Base-by-base conservation (phyloP, 2,797 vertebrate species). In the Sebastes taczanowskii region DNA sequence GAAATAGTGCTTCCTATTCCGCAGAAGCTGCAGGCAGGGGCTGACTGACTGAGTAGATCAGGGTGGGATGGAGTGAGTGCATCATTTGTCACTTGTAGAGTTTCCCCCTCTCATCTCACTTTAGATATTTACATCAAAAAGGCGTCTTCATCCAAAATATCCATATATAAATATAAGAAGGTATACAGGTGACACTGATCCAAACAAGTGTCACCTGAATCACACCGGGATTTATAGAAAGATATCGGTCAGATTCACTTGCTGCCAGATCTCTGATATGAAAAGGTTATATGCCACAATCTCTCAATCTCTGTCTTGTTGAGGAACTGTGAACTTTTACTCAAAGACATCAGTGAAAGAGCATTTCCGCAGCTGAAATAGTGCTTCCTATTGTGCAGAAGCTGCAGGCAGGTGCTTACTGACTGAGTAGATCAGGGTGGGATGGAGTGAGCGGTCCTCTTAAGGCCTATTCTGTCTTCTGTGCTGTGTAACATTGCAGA, bases 351-450 rank as follows among this genome's bases (percentile, higher is more conserved):
- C 10, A 23, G 22, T 49, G 6, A 67, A 66, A 61, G 14, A 56
- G 4, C 14, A 11, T 66, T 2, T 72, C 6, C 68, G 42, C 70
- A 77, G 32, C 18, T 63, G 59, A 76, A 64, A 62, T 63, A 10
- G 65, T 79, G 53, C 46, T 29, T 77, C 46, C 8, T 56, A 20
- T 71, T 75, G 16, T 65, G 74, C 68, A 30, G 60, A 22, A 22
- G 61, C 56, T 84, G 65, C 73, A 89, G 70, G 80, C 64, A 77
- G 69, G 58, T 73, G 70, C 84, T 65, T 63, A 72, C 61, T 76
- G 80, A 73, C 38, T 63, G 74, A 74, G 63, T 29, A 64, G 66
- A 34, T 55, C 66, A 64, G 71, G 4, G 7, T 75, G 64, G 46
- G 38, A 58, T 16, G 42, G 38, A 65, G 55, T 18, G 55, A 65